Evolutionary conservation across 2,797 vertebrate species (phyloP).

Genomic region (Melanotaenia parkinsoni): DNA sequence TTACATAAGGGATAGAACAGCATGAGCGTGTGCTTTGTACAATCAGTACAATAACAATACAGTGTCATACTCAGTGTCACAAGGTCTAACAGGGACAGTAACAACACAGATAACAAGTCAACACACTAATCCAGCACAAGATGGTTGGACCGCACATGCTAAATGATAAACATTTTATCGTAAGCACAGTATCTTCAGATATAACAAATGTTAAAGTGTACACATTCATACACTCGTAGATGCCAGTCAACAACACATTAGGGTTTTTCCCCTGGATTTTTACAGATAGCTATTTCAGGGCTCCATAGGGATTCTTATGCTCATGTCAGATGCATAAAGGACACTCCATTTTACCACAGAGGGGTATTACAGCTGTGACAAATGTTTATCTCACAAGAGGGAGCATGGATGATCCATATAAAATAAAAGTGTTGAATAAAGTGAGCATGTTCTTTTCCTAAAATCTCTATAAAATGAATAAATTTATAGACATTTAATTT

Average conservation of each 20-base stretch:
- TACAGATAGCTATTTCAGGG: background rate
- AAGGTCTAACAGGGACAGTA: slow-evolving; percentile 33
- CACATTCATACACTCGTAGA: slow-evolving; percentile 6
- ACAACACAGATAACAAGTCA: slow-evolving; percentile 32
- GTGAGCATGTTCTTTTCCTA: background rate
- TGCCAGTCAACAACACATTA: background rate
- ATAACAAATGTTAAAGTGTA: slow-evolving; percentile 2
- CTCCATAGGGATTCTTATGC: background rate
- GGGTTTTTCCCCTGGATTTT: background rate
- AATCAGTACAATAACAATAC: slow-evolving; percentile 22
- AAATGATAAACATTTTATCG: slow-evolving; percentile 30
- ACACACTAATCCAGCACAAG: slow-evolving; percentile 45
- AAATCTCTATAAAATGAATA: background rate
- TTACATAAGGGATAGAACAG: slow-evolving; percentile 43
- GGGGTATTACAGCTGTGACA: background rate
- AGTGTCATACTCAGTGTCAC: slow-evolving; percentile 29
- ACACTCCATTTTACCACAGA: background rate
- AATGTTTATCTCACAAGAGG: no score
- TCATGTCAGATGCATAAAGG: background rate
- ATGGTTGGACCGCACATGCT: slow-evolving; percentile 53
- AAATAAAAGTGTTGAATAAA: background rate
- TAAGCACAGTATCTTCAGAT: slow-evolving; percentile 7
- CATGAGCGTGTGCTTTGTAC: slow-evolving; percentile 9
- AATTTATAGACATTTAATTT: background rate
- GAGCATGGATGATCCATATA: background rate